phyloP scores from a whole-genome alignment of 2,113 vertebrate species.

The Phalacrocorax carbo region DNA sequence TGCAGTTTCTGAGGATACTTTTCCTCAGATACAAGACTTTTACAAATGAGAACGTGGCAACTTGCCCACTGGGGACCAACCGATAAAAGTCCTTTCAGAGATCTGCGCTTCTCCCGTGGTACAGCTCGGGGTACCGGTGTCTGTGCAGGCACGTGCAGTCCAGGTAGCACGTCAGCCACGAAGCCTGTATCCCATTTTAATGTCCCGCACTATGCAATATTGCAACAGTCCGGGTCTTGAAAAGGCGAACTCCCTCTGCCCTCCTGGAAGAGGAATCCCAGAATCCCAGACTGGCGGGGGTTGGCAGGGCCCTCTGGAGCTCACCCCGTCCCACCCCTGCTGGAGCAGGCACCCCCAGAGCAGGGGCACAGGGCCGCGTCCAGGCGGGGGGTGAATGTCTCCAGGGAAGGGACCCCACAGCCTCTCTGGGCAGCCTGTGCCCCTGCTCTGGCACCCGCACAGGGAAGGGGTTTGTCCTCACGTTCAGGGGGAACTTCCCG shows the following conservation, averaged over 20 bases:
- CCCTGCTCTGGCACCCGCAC: too few relatives aligned
- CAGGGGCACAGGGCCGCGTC: too few relatives aligned
- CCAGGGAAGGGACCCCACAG: too few relatives aligned
- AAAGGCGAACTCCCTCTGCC: not conserved
- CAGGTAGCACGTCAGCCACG: not conserved
- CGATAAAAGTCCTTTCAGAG: not conserved
- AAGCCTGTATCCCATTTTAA: not conserved
- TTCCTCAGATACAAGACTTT: not conserved
- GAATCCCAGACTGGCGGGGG: too few relatives aligned
- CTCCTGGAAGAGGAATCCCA: not conserved
- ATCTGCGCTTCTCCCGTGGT: not conserved
- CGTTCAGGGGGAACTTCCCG: too few relatives aligned
- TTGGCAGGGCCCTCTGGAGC: too few relatives aligned
- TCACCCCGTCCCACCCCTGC: too few relatives aligned
- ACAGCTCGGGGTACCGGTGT: too few relatives aligned
- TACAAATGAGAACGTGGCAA: not conserved
- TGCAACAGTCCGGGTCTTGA: not conserved
- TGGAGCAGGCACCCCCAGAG: too few relatives aligned
- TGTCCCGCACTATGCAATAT: accelerated
- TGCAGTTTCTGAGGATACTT: not conserved
- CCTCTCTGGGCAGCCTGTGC: too few relatives aligned
- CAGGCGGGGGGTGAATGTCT: too few relatives aligned
- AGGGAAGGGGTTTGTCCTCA: too few relatives aligned
- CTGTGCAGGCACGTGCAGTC: accelerated
- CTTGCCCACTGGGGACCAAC: not conserved